A percentile compares a stretch with the other conserved stretches of the same genome.
phyloP scores from a whole-genome alignment of 2,113 vertebrate species.

The Cathartes aura region DNA sequence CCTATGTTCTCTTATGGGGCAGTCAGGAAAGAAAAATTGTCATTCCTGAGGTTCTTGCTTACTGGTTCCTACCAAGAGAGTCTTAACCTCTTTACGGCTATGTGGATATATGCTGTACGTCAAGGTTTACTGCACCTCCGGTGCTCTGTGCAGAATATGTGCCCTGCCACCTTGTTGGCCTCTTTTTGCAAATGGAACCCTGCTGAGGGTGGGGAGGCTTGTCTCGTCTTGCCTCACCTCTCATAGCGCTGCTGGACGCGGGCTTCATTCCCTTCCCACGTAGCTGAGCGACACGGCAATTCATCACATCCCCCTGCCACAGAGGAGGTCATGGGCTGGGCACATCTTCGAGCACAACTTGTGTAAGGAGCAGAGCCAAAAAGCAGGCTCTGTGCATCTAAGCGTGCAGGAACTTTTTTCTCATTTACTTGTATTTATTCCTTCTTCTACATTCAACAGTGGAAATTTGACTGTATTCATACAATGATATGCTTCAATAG shows the following conservation, averaged over 20 bases:
- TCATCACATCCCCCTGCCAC: neutral
- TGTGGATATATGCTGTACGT: neutral
- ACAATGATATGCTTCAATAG: neutral
- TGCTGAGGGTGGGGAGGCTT: neutral
- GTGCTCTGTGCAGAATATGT: neutral
- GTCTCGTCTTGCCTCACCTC: neutral
- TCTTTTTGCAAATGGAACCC: neutral
- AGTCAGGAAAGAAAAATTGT: conserved; percentile 52
- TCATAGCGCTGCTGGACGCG: accelerated
- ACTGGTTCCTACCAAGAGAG: conserved; percentile 45
- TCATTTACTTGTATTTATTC: neutral
- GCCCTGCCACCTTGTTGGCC: neutral
- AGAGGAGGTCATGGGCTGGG: neutral
- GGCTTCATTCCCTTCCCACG: neutral
- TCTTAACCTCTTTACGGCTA: conserved; percentile 25
- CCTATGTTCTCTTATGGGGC: neutral
- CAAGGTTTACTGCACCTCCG: neutral
- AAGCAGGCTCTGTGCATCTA: neutral
- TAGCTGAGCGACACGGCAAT: neutral
- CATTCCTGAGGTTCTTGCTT: conserved; percentile 24
- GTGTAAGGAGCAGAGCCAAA: neutral
- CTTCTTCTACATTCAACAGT: neutral
- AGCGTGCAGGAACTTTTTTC: neutral
- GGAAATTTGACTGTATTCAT: neutral
- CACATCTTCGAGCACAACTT: neutral